A percentile compares a stretch with the other conserved stretches of the same genome.
Evolutionary conservation across 2,797 vertebrate species (phyloP).

Genomic region (Bufotes viridis): DNA sequence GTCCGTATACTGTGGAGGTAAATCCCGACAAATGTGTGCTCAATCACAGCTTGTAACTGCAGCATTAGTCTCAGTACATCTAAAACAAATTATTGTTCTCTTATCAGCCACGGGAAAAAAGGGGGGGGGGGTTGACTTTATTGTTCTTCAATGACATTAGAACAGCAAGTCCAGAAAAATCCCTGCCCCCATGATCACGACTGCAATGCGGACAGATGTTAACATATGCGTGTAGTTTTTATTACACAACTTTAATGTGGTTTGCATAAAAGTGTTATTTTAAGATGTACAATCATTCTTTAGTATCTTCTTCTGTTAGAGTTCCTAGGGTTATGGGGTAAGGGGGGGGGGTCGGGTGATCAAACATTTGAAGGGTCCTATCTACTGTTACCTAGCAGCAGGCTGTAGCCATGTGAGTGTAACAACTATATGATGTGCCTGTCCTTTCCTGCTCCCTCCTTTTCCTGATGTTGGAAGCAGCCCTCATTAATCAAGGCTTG

Average conservation of each 20-base stretch:
- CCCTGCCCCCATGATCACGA: no score
- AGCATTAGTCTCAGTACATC: no score
- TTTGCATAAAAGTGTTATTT: not conserved
- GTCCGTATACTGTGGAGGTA: no score
- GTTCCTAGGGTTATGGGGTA: not conserved
- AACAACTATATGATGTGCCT: not conserved
- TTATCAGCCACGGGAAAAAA: not conserved
- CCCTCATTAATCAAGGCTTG: slow-evolving; percentile 40
- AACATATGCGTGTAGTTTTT: no score
- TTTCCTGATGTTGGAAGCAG: not conserved
- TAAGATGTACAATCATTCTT: no score
- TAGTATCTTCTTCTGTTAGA: not conserved
- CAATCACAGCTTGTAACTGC: no score
- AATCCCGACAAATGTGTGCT: no score
- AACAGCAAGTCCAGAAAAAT: not conserved
- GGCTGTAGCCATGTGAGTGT: no score
- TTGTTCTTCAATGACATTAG: not conserved
- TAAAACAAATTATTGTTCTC: not conserved
- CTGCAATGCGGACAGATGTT: no score
- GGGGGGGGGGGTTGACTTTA: not conserved
- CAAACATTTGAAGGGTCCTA: not conserved
- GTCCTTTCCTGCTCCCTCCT: not conserved
- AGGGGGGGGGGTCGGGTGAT: not conserved
- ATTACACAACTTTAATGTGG: not conserved
- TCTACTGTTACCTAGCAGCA: no score